Evolutionary conservation across 1,140 invertebrate species (phyloP).

Genomic region (Zaprionus capensis): DNA sequence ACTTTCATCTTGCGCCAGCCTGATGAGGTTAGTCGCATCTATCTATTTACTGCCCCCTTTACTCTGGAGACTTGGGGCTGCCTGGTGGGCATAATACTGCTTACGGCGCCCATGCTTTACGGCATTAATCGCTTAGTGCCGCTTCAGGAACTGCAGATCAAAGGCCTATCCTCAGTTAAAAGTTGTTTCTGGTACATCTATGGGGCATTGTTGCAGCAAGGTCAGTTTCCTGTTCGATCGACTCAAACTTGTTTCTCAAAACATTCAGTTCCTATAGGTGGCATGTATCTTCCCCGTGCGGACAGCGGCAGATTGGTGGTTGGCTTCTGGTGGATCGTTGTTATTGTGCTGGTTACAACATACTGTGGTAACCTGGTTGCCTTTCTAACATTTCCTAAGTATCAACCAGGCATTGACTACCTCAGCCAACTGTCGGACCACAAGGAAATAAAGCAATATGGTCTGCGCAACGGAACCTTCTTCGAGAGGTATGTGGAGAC

Average conservation of each 20-base stretch:
- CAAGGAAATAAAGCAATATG: slow-evolving; percentile 89
- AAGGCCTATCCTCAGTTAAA: slow-evolving; percentile 88
- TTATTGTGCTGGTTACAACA: slow-evolving; percentile 94
- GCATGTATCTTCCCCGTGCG: slow-evolving; percentile 92
- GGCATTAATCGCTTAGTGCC: slow-evolving; percentile 90
- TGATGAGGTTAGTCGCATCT: slow-evolving; percentile 90
- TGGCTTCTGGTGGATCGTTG: slow-evolving; percentile 96
- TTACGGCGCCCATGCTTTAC: slow-evolving; percentile 92
- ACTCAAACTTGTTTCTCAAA: background rate
- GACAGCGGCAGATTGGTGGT: slow-evolving; percentile 95
- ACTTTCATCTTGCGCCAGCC: slow-evolving; percentile 91
- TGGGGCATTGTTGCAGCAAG: slow-evolving; percentile 95
- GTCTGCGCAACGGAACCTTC: slow-evolving; percentile 89
- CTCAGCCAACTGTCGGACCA: slow-evolving; percentile 89
- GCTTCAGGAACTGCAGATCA: slow-evolving; percentile 87
- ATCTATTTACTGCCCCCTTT: slow-evolving; percentile 94
- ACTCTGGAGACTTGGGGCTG: slow-evolving; percentile 93
- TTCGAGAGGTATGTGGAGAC: slow-evolving; percentile 88
- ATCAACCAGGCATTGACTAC: slow-evolving; percentile 90
- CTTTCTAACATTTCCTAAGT: slow-evolving; percentile 95
- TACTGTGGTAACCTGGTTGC: slow-evolving; percentile 97
- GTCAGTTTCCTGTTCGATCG: slow-evolving; percentile 84
- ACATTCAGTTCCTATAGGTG: slow-evolving; percentile 86
- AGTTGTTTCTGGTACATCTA: slow-evolving; percentile 96
- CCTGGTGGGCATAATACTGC: slow-evolving; percentile 88